Base-by-base conservation (phyloP, 1,140 invertebrate species). In the Aphaenogaster floridana region DNA sequence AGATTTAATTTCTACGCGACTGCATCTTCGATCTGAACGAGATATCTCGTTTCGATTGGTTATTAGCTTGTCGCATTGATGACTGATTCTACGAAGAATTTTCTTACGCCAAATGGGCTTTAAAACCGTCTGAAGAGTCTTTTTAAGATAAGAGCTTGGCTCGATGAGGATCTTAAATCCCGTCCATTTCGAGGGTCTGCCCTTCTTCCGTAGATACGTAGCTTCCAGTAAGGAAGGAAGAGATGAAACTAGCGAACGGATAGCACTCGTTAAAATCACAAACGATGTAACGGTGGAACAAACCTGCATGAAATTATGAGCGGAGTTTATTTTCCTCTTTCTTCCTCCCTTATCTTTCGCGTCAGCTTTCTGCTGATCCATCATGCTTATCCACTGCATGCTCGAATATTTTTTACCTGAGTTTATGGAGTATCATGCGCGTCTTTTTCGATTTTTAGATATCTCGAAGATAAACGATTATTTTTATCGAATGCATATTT, bases 201-300 rank as follows among this genome's bases (percentile, higher is more conserved):
- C 8, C n/a, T 42, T 61, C 80, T 64, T 42, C 36, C 11, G 45
- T 71, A 71, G 28, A 36, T 34, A 87, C 76, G 45, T 71, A 81
- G 17, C 59, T 72, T n/a, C 42, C 36, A 34, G 52, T 11, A 21
- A 71, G 79, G n/a, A 54, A 76, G 64, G 64, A 88, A 52, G 64
- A 52, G 71, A 86, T 34, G 61, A 59, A 68, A 86, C 81, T 79
- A 57, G 83, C 21, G 45, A 68, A 86, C 61, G 85, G 52, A 86
- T 68, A 80, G 52, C 34, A 69, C 21, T 59, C 85, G 77, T 86
- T 86, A 86, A 86, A 86, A 86, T 86, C 85, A 86, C 52, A 64
- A 66, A 79, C 54, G 79, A 45, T 63, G 78, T 72, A 83, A 63
- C 83, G 59, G 42, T 45, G 59, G 74, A 64, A 68, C 74, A 79